Evolutionary conservation across 30 jellyfish, hydroid and myxozoan species (phyloP).

Genomic region (Turritopsis rubra): DNA sequence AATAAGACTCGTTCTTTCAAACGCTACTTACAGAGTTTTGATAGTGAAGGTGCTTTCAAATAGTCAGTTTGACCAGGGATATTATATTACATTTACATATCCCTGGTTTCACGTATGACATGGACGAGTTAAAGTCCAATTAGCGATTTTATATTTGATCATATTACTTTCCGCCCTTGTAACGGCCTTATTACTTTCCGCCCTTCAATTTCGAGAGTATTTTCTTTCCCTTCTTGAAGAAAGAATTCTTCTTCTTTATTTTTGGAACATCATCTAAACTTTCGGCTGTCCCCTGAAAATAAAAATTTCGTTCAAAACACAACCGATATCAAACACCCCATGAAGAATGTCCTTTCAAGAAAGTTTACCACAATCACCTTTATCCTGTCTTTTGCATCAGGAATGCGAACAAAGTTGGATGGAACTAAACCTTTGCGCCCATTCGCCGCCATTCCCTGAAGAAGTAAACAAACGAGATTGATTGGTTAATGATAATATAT

Average conservation of each 20-base stretch:
- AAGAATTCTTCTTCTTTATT: conserved; percentile 57
- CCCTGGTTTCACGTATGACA: too few species aligned
- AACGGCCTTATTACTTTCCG: too few species aligned
- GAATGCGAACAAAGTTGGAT: conserved; percentile 47
- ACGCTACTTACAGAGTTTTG: too few species aligned
- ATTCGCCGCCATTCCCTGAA: conserved; percentile 48
- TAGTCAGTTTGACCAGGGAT: too few species aligned
- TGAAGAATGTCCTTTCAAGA: too few species aligned
- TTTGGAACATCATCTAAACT: conserved; percentile 22
- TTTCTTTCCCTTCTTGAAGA: conserved; percentile 64
- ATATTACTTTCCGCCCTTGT: too few species aligned
- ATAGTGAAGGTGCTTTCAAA: too few species aligned
- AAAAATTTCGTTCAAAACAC: neutral
- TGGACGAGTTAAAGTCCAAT: too few species aligned
- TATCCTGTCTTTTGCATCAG: conserved; percentile 11
- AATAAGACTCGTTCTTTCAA: too few species aligned
- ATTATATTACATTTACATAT: too few species aligned
- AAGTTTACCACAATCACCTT: too few species aligned
- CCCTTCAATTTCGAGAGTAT: conserved; percentile 71
- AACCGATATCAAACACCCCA: neutral
- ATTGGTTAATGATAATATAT: neutral
- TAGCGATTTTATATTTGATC: too few species aligned
- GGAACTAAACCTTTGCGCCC: conserved; percentile 87
- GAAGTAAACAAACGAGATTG: neutral
- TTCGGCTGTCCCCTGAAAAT: neutral